Percentiles rank a stretch among this genome's conserved stretches.
Conservation (phyloP, 1,140 invertebrate genomes). For the Diprion similis region DNA sequence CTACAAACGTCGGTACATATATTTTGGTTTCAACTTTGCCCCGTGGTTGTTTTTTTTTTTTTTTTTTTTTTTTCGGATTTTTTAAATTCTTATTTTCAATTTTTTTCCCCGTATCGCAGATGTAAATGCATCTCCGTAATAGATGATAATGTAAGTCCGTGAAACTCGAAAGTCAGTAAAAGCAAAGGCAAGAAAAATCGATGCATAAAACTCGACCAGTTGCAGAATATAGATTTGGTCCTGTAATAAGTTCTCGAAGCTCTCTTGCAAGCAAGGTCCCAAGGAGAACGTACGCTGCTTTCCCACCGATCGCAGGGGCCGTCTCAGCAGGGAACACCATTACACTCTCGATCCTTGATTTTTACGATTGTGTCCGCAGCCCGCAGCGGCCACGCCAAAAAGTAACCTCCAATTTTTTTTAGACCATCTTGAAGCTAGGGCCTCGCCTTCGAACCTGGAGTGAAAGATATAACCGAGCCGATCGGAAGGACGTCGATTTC, state of each 20-base stretch:
- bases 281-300: slow-evolving; percentile 25
- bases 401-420: slow-evolving; percentile 10
- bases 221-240: neutral
- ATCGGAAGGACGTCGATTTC: neutral
- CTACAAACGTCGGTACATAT: neutral
- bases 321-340: slow-evolving; percentile 42
- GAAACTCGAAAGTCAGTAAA: neutral
- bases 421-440: neutral
- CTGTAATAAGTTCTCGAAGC: neutral
- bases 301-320: slow-evolving; percentile 38
- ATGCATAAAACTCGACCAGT: neutral
- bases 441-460: neutral
- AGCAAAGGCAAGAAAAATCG: neutral
- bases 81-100: neutral
- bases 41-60: too few species aligned
- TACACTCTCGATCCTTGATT: slow-evolving; percentile 41
- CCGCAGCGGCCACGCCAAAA: neutral
- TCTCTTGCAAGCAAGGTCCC: neutral
- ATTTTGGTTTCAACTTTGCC: too few species aligned
- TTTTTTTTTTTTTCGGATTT: too few species aligned
- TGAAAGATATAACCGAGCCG: neutral
- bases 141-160: neutral
- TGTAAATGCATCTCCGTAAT: neutral
- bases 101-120: neutral
- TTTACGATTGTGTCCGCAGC: slow-evolving; percentile 42